Conservation (phyloP, 1,140 invertebrate species). For the Nephila pilipes region DNA sequence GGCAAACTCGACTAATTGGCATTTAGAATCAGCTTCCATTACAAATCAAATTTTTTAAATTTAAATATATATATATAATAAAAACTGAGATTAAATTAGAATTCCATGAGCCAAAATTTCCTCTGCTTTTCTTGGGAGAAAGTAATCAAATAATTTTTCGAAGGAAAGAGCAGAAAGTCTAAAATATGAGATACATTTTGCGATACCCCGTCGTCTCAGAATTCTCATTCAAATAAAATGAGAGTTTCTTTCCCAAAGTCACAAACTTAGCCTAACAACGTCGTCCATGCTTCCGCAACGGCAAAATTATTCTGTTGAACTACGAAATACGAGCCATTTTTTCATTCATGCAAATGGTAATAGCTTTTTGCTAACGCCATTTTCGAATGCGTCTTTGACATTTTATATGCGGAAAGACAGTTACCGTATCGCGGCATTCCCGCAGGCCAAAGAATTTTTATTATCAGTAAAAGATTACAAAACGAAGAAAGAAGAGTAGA, state of each 20-base stretch:
- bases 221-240: conserved; percentile 51
- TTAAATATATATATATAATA: too few species aligned
- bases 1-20: too few species aligned
- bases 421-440: conserved; percentile 40
- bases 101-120: background rate
- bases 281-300: conserved; percentile 35
- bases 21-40: too few species aligned
- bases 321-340: conserved; percentile 56
- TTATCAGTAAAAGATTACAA: background rate
- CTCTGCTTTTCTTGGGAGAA: background rate
- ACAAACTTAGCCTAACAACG: conserved; percentile 63
- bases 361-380: conserved; percentile 65
- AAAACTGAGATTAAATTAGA: background rate
- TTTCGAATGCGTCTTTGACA: conserved; percentile 52
- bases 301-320: conserved; percentile 62
- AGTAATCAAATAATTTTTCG: conserved; percentile 42
- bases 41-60: too few species aligned
- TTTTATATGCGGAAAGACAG: conserved; percentile 55
- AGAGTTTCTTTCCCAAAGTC: conserved; percentile 31
- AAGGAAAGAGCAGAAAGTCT: background rate
- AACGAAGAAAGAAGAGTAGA: background rate
- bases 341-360: conserved; percentile 63
- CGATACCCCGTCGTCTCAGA: background rate
- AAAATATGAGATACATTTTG: conserved; percentile 46
- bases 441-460: conserved; percentile 12